phyloP scores from a whole-genome alignment of 2,113 vertebrate species.

The Pedetes capensis region DNA sequence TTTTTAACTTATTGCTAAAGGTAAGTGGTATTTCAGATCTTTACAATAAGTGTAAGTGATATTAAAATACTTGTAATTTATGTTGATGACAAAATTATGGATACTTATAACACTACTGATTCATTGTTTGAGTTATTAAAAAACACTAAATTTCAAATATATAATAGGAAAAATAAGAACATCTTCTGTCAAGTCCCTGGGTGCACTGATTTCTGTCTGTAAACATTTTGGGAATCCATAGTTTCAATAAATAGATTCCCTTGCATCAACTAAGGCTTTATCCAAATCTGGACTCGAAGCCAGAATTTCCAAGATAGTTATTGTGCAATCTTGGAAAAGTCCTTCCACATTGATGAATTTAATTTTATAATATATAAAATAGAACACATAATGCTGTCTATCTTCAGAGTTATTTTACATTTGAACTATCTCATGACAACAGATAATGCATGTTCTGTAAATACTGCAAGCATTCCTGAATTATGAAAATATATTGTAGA shows the following conservation, averaged over 20 bases:
- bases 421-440: not conserved
- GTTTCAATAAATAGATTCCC: not conserved
- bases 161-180: not conserved
- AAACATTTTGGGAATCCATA: too few relatives aligned
- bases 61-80: not conserved
- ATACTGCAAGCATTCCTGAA: not conserved
- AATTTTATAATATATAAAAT: not conserved
- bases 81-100: not conserved
- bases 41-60: not conserved
- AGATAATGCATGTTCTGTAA: not conserved
- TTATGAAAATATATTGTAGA: not conserved
- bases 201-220: not conserved
- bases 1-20: not conserved
- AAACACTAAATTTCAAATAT: not conserved
- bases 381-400: not conserved
- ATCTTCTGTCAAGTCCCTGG: not conserved
- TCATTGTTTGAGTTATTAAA: not conserved
- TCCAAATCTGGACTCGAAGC: not conserved
- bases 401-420: not conserved
- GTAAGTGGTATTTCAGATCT: not conserved
- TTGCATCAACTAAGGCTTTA: not conserved
- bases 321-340: not conserved
- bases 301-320: not conserved
- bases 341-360: not conserved
- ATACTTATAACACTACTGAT: not conserved